Conservation (phyloP, 1,140 invertebrate genomes). For the Pogonognathellus flavescens region DNA sequence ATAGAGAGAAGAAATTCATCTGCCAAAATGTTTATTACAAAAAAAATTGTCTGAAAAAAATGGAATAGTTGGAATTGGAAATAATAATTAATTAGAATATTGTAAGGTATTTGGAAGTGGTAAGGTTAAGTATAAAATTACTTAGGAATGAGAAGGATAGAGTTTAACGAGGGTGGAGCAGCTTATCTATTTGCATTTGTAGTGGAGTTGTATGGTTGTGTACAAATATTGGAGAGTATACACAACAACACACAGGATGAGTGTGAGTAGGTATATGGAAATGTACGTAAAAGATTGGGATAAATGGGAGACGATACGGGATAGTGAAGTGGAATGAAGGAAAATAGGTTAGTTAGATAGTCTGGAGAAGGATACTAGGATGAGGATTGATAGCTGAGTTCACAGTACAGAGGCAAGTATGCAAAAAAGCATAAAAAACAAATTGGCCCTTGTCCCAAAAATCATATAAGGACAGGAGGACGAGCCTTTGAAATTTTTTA, state of each 20-base stretch:
- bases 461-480: slow-evolving; percentile 48
- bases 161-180: not conserved
- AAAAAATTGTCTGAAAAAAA: no score
- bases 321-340: slow-evolving; percentile 31
- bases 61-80: no score
- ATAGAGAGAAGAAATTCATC: no score
- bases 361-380: not conserved
- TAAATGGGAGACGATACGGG: slow-evolving; percentile 18
- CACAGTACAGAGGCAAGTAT: slow-evolving; percentile 41
- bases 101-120: no score
- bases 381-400: slow-evolving; percentile 41
- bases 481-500: slow-evolving; percentile 49
- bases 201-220: no score
- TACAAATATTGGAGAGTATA: no score
- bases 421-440: slow-evolving; percentile 49
- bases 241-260: no score
- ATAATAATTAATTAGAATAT: not conserved
- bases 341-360: slow-evolving; percentile 47
- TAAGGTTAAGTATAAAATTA: no score
- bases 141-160: not conserved
- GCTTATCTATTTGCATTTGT: not conserved
- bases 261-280: not conserved
- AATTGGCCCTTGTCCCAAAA: slow-evolving; percentile 51
- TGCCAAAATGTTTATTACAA: no score
- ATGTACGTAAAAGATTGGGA: not conserved